These are phyloP conservation scores for Brachionus rotundiformis DNA, from an alignment of 1,140 invertebrate species.

Conservation along the genomic window DNA sequence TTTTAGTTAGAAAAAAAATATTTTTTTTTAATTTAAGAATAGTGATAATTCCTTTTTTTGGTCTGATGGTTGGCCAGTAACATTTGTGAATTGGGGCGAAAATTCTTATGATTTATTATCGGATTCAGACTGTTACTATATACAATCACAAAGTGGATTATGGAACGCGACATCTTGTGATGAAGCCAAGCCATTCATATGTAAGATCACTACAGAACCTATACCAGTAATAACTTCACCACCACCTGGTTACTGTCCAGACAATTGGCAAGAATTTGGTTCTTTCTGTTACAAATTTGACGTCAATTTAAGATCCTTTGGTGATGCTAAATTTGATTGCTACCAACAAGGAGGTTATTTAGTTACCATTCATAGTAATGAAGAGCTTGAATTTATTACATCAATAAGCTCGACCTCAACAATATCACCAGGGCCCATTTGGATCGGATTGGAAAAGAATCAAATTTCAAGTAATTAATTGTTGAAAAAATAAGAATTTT, in stretches of 20 bases:
- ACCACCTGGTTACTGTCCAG: slow-evolving; percentile 34
- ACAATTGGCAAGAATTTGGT: slow-evolving; percentile 44
- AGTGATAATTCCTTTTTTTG: neutral
- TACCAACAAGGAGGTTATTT: slow-evolving; percentile 24
- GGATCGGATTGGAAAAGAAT: slow-evolving; percentile 48
- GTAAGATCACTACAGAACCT: slow-evolving; percentile 33
- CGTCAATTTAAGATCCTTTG: neutral
- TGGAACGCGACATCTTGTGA: slow-evolving; percentile 36
- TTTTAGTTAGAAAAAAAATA: neutral
- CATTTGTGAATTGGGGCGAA: slow-evolving; percentile 22
- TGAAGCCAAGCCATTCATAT: neutral
- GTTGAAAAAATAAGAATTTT: no score
- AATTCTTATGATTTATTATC: neutral
- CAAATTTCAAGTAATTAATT: slow-evolving; percentile 30
- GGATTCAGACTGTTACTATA: neutral
- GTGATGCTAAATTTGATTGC: slow-evolving; percentile 49
- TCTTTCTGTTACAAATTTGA: slow-evolving; percentile 37
- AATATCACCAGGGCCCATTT: neutral
- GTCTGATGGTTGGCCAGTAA: slow-evolving; percentile 41
- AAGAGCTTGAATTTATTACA: slow-evolving; percentile 41
- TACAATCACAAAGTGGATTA: slow-evolving; percentile 4
- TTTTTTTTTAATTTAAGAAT: neutral
- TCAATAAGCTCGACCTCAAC: neutral
- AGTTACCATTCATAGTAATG: neutral
- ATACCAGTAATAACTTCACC: slow-evolving; percentile 22